Percentiles rank a stretch among this genome's conserved stretches.
These are phyloP conservation scores for Drosophila hydei DNA, from an alignment of 1,140 invertebrate species.

Conservation along the genomic window DNA sequence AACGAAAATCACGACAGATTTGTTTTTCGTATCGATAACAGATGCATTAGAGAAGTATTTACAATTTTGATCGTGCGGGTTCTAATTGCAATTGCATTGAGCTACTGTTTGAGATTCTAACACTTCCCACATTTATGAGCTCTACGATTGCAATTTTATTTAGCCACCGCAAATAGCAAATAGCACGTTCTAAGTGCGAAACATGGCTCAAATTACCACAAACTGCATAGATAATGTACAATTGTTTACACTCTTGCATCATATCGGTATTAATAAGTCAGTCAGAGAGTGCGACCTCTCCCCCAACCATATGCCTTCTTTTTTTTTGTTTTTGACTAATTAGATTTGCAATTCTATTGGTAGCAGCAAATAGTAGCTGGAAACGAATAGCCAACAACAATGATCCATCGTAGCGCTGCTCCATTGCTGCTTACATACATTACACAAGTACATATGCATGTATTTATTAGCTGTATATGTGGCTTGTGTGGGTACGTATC, in stretches of 20 bases:
- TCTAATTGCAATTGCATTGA: constrained; percentile 33
- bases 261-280: constrained; percentile 67
- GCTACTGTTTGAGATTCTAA: constrained; percentile 31
- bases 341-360: constrained; percentile 75
- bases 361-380: constrained; percentile 49
- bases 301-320: not conserved
- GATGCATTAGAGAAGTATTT: constrained; percentile 24
- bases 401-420: not conserved
- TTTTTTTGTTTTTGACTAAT: constrained; percentile 58
- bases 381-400: constrained; percentile 19
- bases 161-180: constrained; percentile 74
- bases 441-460: not conserved
- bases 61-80: constrained; percentile 23
- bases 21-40: constrained; percentile 31
- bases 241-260: constrained; percentile 76
- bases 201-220: constrained; percentile 71
- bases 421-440: not conserved
- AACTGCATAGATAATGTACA: constrained; percentile 67
- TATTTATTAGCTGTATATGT: constrained; percentile 14
- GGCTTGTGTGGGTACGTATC: constrained; percentile 3
- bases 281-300: constrained; percentile 2
- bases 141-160: constrained; percentile 61
- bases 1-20: constrained; percentile 40
- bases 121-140: constrained; percentile 25
- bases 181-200: constrained; percentile 66